Conservation (phyloP, 1,140 invertebrate species). For the Trypoxylus dichotomus region DNA sequence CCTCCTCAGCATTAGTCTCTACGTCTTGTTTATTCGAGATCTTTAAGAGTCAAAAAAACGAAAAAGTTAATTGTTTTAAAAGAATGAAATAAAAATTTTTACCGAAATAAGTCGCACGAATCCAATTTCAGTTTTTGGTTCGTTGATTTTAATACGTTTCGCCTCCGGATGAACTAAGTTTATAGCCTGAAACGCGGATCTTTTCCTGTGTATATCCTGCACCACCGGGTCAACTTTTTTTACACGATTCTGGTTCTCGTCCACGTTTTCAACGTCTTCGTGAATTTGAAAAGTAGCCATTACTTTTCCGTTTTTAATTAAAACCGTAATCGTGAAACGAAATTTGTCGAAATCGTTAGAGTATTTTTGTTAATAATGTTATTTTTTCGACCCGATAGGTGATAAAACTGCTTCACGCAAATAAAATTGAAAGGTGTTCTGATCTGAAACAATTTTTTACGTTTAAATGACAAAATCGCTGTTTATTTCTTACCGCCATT, state of each 20-base stretch:
- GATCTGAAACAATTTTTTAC: no score
- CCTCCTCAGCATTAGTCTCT: no score
- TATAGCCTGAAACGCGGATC: slow-evolving; percentile 33
- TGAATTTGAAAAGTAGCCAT: slow-evolving; percentile 40
- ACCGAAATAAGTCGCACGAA: background rate
- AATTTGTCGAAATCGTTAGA: no score
- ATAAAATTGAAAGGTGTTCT: no score
- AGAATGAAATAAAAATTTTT: background rate
- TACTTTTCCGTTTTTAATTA: background rate
- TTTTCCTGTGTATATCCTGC: slow-evolving; percentile 11
- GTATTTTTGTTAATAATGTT: no score
- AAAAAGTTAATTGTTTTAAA: no score
- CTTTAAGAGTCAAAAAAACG: no score
- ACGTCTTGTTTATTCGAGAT: background rate
- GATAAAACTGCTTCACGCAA: no score
- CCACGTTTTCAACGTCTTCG: slow-evolving; percentile 10
- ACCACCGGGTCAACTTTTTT: background rate
- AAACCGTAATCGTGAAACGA: no score
- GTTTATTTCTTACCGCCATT: background rate
- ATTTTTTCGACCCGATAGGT: no score
- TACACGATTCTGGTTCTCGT: background rate
- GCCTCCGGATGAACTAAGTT: slow-evolving; percentile 31
- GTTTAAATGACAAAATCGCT: background rate
- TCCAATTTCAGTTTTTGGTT: background rate
- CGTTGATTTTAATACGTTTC: background rate